Evolutionary conservation across 2,113 vertebrate genomes (phyloP), one percentile per base, ranked within the genome.

Genomic region (Carassius carassius): DNA sequence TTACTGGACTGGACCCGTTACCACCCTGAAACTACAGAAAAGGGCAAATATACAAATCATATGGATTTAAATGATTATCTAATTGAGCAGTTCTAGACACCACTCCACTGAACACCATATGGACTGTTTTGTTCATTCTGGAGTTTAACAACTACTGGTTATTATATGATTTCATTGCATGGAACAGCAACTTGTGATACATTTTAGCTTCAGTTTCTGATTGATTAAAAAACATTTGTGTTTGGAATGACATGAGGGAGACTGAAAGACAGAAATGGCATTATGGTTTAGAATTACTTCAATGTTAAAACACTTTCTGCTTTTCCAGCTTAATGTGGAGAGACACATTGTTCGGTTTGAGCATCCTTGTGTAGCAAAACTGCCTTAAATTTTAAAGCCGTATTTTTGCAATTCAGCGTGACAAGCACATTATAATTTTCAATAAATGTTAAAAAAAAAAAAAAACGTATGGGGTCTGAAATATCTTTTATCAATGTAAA

Each of bases 1-100:
- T 95, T 88, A 99, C 97, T 47, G 98, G 98, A 94, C 98, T 99
- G 80, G 97, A 98, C 86, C 97, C 98, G 92, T 98, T 99, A 85
- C 97, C 98, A 94, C 96, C 97, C 92, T 98, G 97, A 91, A 98
- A 98, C 98, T 99, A 69, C 51, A 86, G 19, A 54, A 32, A 78
- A 9, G 9, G 25, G 9, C 2, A 63, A 44, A 41, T 2, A 21
- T 65, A 76, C 0, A 21, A 41, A 54, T 9, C 23, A 51, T 51
- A 25, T 32, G 29, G 14, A 10, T 21, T 5, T 70, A 19, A 12
- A 41, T 1, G 8, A 29, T 29, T 29, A 29, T 29, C 29, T 29
- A 29, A 29, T 29, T 1, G 19, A 69, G 32, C 0, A 37, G 8
- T 37, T 69, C 32, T 41, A 70, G 67, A n/a, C 19, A 72, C 69